Conservation (phyloP, 2,113 vertebrate species). For the Pteruthius melanotis region DNA sequence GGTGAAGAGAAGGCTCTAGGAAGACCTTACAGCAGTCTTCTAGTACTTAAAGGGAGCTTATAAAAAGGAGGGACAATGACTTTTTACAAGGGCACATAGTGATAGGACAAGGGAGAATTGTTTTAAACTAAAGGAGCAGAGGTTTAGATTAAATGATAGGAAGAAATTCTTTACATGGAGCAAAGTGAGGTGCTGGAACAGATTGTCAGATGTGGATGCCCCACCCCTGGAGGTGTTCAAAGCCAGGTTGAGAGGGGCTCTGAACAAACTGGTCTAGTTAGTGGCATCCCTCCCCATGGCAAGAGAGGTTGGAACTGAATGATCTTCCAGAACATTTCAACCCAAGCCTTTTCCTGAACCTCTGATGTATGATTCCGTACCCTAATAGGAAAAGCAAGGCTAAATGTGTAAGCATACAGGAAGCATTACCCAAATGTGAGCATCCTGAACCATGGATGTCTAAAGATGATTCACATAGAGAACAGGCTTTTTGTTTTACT, state of each 20-base stretch:
- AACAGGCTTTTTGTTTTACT: not conserved
- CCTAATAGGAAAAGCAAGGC: not conserved
- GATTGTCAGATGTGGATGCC: not conserved
- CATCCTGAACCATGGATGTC: not conserved
- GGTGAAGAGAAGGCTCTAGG: not conserved
- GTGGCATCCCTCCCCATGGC: not conserved
- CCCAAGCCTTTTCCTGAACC: not conserved
- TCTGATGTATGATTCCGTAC: not conserved
- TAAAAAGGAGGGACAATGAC: not conserved
- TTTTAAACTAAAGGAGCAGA: not conserved
- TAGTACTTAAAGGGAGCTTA: not conserved
- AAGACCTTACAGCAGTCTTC: not conserved
- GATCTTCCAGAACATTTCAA: not conserved
- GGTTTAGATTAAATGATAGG: not conserved
- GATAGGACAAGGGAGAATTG: not conserved
- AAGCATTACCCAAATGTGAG: not conserved
- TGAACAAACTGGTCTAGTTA: not conserved
- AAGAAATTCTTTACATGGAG: not conserved
- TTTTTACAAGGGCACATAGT: not conserved
- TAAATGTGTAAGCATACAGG: not conserved
- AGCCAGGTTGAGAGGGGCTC: not conserved
- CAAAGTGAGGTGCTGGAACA: not conserved
- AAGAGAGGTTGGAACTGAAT: fast-evolving
- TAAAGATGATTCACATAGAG: not conserved
- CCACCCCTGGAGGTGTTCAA: not conserved